Evolutionary conservation across 2,113 vertebrate genomes (phyloP).

Genomic region (Lycaon pictus): DNA sequence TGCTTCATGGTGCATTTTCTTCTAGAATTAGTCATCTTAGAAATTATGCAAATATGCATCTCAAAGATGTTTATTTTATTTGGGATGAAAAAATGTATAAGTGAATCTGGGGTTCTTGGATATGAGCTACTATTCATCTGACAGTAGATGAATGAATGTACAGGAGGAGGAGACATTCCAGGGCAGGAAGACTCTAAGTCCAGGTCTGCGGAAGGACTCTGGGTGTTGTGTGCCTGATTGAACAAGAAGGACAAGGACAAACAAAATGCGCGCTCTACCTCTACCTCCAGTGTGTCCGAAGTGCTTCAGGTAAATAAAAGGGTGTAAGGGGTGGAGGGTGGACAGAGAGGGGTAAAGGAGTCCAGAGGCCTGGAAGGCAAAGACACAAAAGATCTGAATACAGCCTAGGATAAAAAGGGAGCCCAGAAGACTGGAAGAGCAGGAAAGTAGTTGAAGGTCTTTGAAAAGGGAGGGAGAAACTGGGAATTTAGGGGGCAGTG

Average conservation of each 20-base stretch:
- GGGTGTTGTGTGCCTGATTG: too few relatives aligned
- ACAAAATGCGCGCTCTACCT: background rate
- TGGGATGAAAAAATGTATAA: background rate
- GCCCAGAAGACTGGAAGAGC: background rate
- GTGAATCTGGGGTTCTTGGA: background rate
- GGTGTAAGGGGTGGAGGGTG: background rate
- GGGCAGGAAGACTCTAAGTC: background rate
- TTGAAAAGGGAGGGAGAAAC: background rate
- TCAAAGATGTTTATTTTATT: background rate
- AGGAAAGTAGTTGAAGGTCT: background rate
- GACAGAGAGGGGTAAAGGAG: background rate
- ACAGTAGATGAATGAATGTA: background rate
- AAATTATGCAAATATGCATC: background rate
- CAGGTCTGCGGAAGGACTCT: background rate
- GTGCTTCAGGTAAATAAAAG: background rate
- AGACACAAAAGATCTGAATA: background rate
- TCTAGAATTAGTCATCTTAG: background rate
- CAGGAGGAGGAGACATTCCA: background rate
- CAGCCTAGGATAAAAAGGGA: background rate
- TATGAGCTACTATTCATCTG: background rate
- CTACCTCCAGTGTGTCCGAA: background rate
- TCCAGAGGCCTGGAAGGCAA: background rate
- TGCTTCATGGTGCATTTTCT: background rate
- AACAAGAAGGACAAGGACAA: background rate
- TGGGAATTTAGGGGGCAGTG: too few relatives aligned